Base-by-base conservation (phyloP, 64 coral and sea anemone species). In the Exaiptasia diaphana region DNA sequence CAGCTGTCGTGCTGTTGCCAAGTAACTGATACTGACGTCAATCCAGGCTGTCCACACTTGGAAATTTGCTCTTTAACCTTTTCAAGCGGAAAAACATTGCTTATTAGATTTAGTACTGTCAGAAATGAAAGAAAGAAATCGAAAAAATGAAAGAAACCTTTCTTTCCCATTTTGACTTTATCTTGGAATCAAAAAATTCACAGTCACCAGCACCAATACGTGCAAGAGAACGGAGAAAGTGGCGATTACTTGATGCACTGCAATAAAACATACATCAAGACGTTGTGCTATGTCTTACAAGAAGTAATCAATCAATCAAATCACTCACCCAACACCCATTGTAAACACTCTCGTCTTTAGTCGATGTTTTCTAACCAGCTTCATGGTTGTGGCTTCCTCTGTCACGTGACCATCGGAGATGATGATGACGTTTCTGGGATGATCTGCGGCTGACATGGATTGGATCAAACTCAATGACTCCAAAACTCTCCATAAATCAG, bases 361-460 rank as follows among this genome's bases (percentile, higher is more conserved):
- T 23, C 50, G 40, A 30, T 75, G 39, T 4, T 56, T 87, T 17
- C 71, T 62, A 33, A 87, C 80, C 56, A 88, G 67, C 21, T 42
- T 30, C 18, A 88, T 65, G 1, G 82, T 83, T 2, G 89, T 64
- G 12, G 67, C 74, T 65, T 91, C 88, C 33, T 97, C 93, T 59
- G 88, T 91, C 88, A 97, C 88, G 83, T 97, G 93, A 64, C 93
- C 93, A 84, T 97, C 93, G 13, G 88, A 87, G 64, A 97, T 82
- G 55, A 97, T 38, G 62, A 86, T 84, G 54, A 97, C 36, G 20
- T 97, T 97, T 24, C 93, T 75, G 13, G 89, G 83, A 41, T 97
- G 80, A 38, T 74, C 79, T 29, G 55, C 64, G 55, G 78, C 41
- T 52, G 64, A 90, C n/a, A 88, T 18, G 11, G 88, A 31, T 13